Base-by-base conservation (phyloP, 1,140 invertebrate genomes). In the Himalopsyche phryganea region DNA sequence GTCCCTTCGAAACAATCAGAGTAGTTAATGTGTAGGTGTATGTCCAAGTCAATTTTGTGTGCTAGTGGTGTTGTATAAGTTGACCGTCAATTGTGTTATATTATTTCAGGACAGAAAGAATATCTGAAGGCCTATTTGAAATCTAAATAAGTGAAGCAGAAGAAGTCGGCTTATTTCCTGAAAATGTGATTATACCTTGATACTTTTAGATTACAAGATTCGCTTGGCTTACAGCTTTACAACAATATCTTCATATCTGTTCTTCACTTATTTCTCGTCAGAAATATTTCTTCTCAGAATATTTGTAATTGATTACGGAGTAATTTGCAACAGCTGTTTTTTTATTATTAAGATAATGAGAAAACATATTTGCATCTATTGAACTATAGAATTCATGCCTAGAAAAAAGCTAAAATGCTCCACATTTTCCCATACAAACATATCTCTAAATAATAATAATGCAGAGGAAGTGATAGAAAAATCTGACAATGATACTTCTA, bases 361-460 rank as follows among this genome's bases (percentile, higher is more conserved):
- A 3, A 28, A 28, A 9, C 9, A 28, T 9, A 28, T 28, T 28
- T 28, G 23, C 23, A 28, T 28, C 9, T 28, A 28, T 28, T 28
- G 23, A 28, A 9, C 23, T 28, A 28, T 28, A 5, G 23, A 28
- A 3, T 53, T 44, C 14, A 53, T 53, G 50, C 50, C 50, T 32
- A 35, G 20, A 18, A 40, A 45, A 23, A 44, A 32, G 41, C 33
- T 15, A 44, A 40, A 53, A 53, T 28, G 18, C 18, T 17, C 40
- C 10, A 41, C 20, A 41, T 28, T 20, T 9, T 20, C 28, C 18
- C 10, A 49, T 23, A 28, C 35, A 32, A 46, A 13, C 18, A 42
- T 41, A 13, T 15, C 19, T 17, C 15, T 33, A 11, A 49, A 41
- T n/a, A 55, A 55, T 47, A 56, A 56, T 35, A 56, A 56, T 56